A percentile compares a stretch with the other conserved stretches of the same genome.
Conservation (phyloP, 2,113 vertebrate genomes). For the Xerus inauris region DNA sequence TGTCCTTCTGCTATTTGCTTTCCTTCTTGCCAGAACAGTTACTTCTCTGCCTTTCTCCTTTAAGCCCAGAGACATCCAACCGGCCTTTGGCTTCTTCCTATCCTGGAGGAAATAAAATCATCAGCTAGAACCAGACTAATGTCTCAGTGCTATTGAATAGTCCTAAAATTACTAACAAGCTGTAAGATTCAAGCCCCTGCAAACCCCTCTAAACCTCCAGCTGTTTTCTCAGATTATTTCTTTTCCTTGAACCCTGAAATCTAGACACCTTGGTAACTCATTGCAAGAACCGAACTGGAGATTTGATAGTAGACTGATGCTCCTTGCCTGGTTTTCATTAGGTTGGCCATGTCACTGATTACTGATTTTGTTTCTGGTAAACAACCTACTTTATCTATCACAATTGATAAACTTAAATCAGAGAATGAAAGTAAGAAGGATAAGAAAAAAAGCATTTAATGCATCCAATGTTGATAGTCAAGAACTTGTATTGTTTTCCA, state of each 20-base stretch:
- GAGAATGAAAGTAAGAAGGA: background rate
- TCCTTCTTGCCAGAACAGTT: background rate
- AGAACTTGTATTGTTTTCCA: background rate
- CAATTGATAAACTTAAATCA: background rate
- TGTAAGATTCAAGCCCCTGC: too few species aligned
- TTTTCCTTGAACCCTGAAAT: background rate
- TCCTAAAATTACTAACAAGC: background rate
- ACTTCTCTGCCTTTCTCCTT: background rate
- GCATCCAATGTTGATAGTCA: background rate
- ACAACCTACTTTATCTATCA: background rate
- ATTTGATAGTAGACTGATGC: background rate
- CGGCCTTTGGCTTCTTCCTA: background rate
- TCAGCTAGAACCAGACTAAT: background rate
- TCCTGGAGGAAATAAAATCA: conserved; percentile 13
- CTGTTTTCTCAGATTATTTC: background rate
- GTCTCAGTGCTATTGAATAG: background rate
- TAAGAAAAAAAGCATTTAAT: background rate
- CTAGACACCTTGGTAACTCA: background rate
- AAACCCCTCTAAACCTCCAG: background rate
- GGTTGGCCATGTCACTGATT: background rate
- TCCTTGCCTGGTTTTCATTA: background rate
- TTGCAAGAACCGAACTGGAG: background rate
- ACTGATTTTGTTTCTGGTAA: background rate
- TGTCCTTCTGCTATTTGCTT: background rate
- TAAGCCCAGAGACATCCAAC: background rate